These are phyloP conservation scores for Pelobates fuscus DNA, from an alignment of 2,113 vertebrate species.

Conservation along the genomic window DNA sequence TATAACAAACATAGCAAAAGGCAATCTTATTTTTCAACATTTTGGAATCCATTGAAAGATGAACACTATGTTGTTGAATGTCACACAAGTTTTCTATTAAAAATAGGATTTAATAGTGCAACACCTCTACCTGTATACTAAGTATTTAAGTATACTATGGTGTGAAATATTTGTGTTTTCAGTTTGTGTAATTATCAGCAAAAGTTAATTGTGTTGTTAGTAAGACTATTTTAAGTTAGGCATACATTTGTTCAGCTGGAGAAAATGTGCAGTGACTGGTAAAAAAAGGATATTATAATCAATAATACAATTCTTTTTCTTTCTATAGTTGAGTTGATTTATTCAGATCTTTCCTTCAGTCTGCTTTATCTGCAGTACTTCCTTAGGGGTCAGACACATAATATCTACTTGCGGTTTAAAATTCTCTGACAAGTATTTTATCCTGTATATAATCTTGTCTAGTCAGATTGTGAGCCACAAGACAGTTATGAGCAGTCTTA, in stretches of 20 bases:
- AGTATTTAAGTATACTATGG: too few relatives aligned
- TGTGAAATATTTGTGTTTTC: too few relatives aligned
- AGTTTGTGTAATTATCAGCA: too few relatives aligned
- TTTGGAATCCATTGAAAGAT: too few relatives aligned
- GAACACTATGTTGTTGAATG: too few relatives aligned
- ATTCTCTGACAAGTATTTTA: conserved; percentile 60
- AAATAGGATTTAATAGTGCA: too few relatives aligned
- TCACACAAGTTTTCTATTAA: too few relatives aligned
- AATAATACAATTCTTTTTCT: conserved; percentile 60
- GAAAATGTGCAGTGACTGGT: conserved; percentile 69
- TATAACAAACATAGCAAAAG: too few relatives aligned
- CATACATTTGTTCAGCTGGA: conserved; percentile 59
- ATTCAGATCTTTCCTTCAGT: conserved; percentile 53
- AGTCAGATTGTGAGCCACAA: conserved; percentile 55
- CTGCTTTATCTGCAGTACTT: conserved; percentile 62
- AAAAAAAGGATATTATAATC: conserved; percentile 66
- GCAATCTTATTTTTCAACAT: too few relatives aligned
- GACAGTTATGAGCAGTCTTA: conserved; percentile 53
- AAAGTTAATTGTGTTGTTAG: too few relatives aligned
- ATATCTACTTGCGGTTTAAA: conserved; percentile 60
- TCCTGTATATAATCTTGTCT: conserved; percentile 62
- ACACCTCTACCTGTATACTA: too few relatives aligned
- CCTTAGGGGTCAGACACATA: conserved; percentile 63
- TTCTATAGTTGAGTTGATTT: conserved; percentile 69
- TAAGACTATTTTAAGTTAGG: too few relatives aligned